Conservation (phyloP, 2,113 vertebrate genomes). For the Phyllostomus hastatus region DNA sequence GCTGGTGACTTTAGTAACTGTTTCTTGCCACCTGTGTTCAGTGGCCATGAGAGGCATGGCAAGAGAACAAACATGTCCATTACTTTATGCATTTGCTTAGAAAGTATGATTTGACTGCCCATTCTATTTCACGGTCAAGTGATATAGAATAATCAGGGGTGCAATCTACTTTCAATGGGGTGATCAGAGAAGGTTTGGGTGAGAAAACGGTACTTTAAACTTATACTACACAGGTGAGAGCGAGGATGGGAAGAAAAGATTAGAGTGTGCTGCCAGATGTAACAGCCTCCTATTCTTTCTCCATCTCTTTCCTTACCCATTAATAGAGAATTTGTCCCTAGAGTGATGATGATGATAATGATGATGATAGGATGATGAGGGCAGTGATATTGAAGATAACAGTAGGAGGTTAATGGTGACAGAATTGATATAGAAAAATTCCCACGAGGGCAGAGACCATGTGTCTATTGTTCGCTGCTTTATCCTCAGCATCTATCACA, state of each 20-base stretch:
- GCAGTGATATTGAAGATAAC: background rate
- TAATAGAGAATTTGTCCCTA: background rate
- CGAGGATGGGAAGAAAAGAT: background rate
- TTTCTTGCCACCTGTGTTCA: background rate
- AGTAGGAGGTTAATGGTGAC: background rate
- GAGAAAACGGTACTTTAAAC: background rate
- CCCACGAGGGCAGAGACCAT: background rate
- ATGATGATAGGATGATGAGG: background rate
- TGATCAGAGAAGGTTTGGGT: background rate
- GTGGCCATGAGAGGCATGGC: background rate
- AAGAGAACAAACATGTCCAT: background rate
- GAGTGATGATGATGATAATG: background rate
- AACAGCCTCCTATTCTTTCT: background rate
- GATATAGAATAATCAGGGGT: background rate
- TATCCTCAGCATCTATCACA: slow-evolving; percentile 27
- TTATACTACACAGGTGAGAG: background rate
- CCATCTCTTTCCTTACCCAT: background rate
- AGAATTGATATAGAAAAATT: background rate
- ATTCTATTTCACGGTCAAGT: background rate
- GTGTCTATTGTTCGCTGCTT: background rate
- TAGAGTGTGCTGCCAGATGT: background rate
- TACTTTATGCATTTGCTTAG: background rate
- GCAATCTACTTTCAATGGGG: background rate
- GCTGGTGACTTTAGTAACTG: background rate
- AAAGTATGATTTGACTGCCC: background rate